A percentile compares a stretch with the other conserved stretches of the same genome.
phyloP scores from a whole-genome alignment of 2,113 vertebrate genomes.

The Mormoops blainvillei region DNA sequence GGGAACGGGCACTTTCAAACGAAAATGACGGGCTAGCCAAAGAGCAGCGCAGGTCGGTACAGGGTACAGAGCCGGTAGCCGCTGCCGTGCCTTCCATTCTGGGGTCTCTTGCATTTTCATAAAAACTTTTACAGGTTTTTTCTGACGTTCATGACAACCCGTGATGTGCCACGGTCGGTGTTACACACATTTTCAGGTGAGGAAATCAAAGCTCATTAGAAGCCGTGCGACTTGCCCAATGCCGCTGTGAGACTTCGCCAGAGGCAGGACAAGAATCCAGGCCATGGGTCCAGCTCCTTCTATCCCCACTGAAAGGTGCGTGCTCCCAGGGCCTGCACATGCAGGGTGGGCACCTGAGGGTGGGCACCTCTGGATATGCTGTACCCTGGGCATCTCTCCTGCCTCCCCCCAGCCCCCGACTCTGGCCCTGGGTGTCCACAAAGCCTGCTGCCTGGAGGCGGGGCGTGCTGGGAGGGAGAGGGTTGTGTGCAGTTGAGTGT shows the following conservation, averaged over 20 bases:
- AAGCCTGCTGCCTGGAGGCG: background rate
- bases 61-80: no score
- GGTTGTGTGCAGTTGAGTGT: background rate
- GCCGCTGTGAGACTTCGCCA: fast-evolving
- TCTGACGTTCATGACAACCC: background rate
- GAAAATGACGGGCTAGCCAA: background rate
- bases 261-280: background rate
- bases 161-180: fast-evolving
- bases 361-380: background rate
- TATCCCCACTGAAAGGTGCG: background rate
- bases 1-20: background rate
- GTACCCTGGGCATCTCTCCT: background rate
- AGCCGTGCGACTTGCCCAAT: fast-evolving
- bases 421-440: background rate
- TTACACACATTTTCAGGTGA: background rate
- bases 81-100: background rate
- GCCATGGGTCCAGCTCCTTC: background rate
- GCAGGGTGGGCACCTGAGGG: background rate
- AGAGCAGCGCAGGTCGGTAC: fast-evolving
- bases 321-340: fast-evolving
- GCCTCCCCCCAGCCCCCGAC: background rate
- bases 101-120: background rate
- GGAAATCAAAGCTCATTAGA: background rate
- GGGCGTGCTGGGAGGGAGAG: no score
- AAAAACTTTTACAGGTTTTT: background rate